Base-by-base conservation (phyloP, 30 jellyfish, hydroid and myxozoan genomes). In the Rhopilema esculentum region DNA sequence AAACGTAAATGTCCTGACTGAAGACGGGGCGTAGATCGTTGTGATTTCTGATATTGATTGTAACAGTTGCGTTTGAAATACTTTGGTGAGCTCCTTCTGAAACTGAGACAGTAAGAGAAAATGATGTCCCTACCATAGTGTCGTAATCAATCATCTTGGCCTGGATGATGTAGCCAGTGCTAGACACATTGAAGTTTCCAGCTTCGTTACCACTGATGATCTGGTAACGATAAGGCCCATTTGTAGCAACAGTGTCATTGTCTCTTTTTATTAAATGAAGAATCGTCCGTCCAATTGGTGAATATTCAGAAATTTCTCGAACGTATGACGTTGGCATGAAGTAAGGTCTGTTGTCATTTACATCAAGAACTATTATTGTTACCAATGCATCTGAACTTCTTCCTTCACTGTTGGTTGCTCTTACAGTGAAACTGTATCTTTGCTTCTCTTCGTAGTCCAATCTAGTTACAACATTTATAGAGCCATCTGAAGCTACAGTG, bases 341-440 rank as follows among this genome's bases (percentile, higher is more conserved):
- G n/a, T 63, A 57, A 0, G 99, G 99, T 26, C 82, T 73, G 52
- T 91, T 95, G 81, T 95, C 98, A 77, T 95, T 95, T 77, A 91
- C 57, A 69, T 95, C 99, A 15, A 87, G 75, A 22, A 95, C 91
- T 53, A 22, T 20, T 27, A 95, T 92, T 15, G 63, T 68, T 17
- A 95, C 97, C 21, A 75, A 22, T 64, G 96, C 91, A 51, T 88
- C 83, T 0, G 96, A 81, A 12, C 49, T 32, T 53, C 87, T 65
- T 31, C 85, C 85, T 77, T 67, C 91, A 77, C 69, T 77, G 72
- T 78, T 88, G 26, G 90, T 88, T 32, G 98, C 99, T 30, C 85
- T 85, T 9, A 91, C 95, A n/a, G 75, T 63, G 75, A 95, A 89
- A 16, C 86, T 79, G 75, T 95, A 95, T 28, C 15, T 40, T 15